Evolutionary conservation across 2,888 invertebrate genomes (phyloP).

Genomic region (Tanytarsus gracilentus): DNA sequence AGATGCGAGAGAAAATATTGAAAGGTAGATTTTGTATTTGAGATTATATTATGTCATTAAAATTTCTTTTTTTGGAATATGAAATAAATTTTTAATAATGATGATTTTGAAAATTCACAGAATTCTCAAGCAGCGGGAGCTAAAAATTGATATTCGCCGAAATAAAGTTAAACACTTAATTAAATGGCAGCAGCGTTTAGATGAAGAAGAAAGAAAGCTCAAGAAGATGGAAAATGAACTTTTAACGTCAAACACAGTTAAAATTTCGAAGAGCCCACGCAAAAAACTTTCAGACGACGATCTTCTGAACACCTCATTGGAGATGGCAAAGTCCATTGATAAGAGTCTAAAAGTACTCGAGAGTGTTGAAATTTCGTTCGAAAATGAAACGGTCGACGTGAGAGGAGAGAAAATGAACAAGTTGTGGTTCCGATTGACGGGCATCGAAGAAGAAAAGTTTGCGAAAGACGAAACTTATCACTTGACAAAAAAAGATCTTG

Average conservation of each 20-base stretch:
- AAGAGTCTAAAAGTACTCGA: constrained; percentile 36
- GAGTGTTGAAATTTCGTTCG: constrained; percentile 32
- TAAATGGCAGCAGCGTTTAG: constrained; percentile 47
- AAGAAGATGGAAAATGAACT: constrained; percentile 44
- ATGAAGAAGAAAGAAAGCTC: constrained; percentile 48
- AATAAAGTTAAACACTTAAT: constrained; percentile 46
- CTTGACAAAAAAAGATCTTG: constrained; percentile 41
- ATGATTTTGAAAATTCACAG: constrained; percentile 35
- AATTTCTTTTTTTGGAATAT: too few species aligned
- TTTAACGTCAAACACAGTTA: constrained; percentile 31
- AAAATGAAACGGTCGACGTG: constrained; percentile 32
- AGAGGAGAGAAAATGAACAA: constrained; percentile 43
- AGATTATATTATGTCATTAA: too few species aligned
- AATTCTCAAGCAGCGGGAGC: constrained; percentile 45
- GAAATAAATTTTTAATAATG: constrained; percentile 29
- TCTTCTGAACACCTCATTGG: constrained; percentile 30
- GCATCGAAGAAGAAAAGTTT: constrained; percentile 41
- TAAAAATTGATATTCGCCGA: constrained; percentile 43
- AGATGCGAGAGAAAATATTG: constrained; percentile 9
- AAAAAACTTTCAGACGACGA: not conserved
- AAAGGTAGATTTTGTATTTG: constrained; percentile 17
- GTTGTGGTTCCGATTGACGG: constrained; percentile 44
- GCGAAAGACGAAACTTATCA: constrained; percentile 39
- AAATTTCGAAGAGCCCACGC: constrained; percentile 9
- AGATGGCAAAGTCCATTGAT: constrained; percentile 37